Percentiles rank a stretch among this genome's conserved stretches.
Conservation (phyloP, 2,113 vertebrate genomes). For the Lagopus muta region DNA sequence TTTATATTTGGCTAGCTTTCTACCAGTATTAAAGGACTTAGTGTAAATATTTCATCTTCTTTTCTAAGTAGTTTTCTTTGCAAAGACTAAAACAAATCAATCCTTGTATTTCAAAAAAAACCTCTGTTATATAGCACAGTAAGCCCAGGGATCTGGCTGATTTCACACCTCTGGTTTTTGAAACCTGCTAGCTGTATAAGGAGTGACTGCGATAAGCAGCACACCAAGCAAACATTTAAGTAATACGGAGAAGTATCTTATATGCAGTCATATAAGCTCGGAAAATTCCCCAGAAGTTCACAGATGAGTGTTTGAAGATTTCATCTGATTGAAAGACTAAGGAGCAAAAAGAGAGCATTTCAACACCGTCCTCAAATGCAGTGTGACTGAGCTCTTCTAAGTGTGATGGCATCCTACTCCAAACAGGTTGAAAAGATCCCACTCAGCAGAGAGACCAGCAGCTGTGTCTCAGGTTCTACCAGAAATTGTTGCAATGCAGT, state of each 20-base stretch:
- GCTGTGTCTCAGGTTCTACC: neutral
- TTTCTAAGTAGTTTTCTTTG: neutral
- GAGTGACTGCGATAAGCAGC: neutral
- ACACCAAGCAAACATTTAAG: neutral
- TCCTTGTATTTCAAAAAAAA: neutral
- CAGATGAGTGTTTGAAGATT: neutral
- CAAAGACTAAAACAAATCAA: neutral
- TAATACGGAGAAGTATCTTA: neutral
- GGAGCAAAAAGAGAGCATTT: neutral
- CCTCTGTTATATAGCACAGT: neutral
- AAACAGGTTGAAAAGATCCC: neutral
- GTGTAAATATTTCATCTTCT: neutral
- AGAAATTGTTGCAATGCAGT: neutral
- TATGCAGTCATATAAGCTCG: neutral
- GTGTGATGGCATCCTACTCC: neutral
- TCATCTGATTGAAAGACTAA: neutral
- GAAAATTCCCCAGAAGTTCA: neutral
- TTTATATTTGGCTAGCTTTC: neutral
- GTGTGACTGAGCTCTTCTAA: neutral
- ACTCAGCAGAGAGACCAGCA: neutral
- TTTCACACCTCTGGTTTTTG: neutral
- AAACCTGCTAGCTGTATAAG: neutral
- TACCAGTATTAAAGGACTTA: neutral
- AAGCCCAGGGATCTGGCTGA: neutral
- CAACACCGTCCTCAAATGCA: fast-evolving